Base-by-base conservation (phyloP, 2,888 invertebrate species). In the Lasioglossum morio region DNA sequence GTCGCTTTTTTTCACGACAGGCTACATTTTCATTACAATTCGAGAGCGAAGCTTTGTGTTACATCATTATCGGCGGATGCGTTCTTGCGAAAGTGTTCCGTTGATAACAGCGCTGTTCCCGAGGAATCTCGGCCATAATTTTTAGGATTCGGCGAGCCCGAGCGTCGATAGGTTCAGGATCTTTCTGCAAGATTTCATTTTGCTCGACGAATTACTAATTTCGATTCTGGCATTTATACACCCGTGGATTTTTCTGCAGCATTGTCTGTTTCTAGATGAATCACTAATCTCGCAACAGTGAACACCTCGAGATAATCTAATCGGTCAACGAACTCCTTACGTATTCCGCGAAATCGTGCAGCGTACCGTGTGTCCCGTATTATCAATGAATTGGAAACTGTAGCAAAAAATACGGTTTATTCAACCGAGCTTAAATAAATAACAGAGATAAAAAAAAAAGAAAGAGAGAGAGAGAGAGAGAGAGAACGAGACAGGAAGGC, bases 401-500 rank as follows among this genome's bases (percentile, higher is more conserved):
- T 43, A 46, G 72, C 72, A 46, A 72, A 46, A 72, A 72, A 70
- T 23, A 43, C 70, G 40, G 43, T 43, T 37, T 34, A 69, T 69
- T 70, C 43, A 27, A 43, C 70, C 70, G 43, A 14, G 70, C 70
- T 34, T 70, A 70, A 43, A 70, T 16, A 70, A 43, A 43, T 27
- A 40, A 70, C 60, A 30, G n/a, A 27, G 27, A n/a, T 30, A 2
- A 37, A 23, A 34, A 34, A 30, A 8, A 5, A 63, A 27, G n/a
- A n/a, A n/a, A n/a, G n/a, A 30, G 16, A 30, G 60, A 66, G 19
- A 66, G 5, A 23, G 66, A 34, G 10, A 69, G 19, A 37, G 34
- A 63, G 30, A 19, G 34, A 19, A 7, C 7, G 34, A 34, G 8
- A 1, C 30, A 10, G 14, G 12, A 14, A 46, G 48, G 48, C 23